A percentile compares a stretch with the other conserved stretches of the same genome.
These are phyloP conservation scores for Drosophila pandora DNA, from an alignment of 1,140 invertebrate genomes.

Conservation along the genomic window DNA sequence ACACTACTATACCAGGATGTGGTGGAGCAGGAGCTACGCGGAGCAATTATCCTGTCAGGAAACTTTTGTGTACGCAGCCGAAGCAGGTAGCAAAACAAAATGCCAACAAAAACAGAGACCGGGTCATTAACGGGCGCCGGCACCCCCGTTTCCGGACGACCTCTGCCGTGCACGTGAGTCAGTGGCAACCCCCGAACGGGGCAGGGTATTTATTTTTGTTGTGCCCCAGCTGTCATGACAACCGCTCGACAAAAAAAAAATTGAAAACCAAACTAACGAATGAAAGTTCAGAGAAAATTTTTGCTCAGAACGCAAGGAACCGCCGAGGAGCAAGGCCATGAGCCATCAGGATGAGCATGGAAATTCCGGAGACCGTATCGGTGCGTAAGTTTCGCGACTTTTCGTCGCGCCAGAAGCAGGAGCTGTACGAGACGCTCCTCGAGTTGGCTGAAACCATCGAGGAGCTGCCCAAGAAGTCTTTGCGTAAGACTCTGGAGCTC, in stretches of 20 bases:
- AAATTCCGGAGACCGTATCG: constrained; percentile 76
- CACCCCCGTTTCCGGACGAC: constrained; percentile 45
- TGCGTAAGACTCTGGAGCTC: constrained; percentile 73
- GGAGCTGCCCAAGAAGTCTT: constrained; percentile 73
- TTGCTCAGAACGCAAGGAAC: constrained; percentile 64
- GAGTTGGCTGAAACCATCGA: constrained; percentile 61
- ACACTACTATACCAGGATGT: neutral
- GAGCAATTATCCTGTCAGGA: constrained; percentile 78
- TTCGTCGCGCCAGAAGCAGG: constrained; percentile 69
- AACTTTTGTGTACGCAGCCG: constrained; percentile 51
- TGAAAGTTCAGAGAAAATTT: constrained; percentile 44
- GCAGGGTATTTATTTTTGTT: constrained; percentile 40
- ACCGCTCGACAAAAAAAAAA: constrained; percentile 33
- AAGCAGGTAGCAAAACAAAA: constrained; percentile 78
- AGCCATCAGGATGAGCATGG: constrained; percentile 64
- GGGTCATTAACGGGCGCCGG: constrained; percentile 51
- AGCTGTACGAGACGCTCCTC: constrained; percentile 75
- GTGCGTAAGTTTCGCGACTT: constrained; percentile 78
- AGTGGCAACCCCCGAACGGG: constrained; percentile 26
- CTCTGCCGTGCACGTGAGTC: constrained; percentile 63
- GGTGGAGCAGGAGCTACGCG: constrained; percentile 10
- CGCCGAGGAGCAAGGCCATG: constrained; percentile 59
- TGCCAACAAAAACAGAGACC: constrained; percentile 74
- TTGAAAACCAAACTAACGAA: constrained; percentile 17
- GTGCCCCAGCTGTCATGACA: constrained; percentile 65